Base-by-base conservation (phyloP, 2,888 invertebrate species). In the Plagodis dolabraria region DNA sequence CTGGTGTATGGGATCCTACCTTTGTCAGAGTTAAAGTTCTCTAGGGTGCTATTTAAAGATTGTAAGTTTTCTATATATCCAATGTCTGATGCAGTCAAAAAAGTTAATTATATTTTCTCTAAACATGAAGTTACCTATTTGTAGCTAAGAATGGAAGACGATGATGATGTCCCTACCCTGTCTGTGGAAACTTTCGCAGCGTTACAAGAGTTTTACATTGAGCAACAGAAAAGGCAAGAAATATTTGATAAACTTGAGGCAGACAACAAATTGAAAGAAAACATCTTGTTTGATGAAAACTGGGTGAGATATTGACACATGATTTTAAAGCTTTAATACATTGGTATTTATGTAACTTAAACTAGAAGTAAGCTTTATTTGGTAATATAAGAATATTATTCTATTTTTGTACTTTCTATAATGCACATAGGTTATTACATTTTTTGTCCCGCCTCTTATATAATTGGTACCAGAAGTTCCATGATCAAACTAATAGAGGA, bases 171-270 rank as follows among this genome's bases (percentile, higher is more conserved):
- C 0, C 94, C 95, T 0, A 81, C 93, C 47, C 88, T 97, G 50
- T 96, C 96, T 5, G 93, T 94, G 0, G 95, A 95, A 74, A 95
- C 97, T 0, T 93, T 97, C 65, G 93, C 94, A 53, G 96, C 96
- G 0, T 88, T 98, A 0, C 95, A 96, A 72, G 96, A 97, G 83
- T 97, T 97, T 89, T 95, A 97, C 46, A 77, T 84, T 5, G 97
- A 97, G 79, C 95, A 96, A 80, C 88, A 94, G 47, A 94, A 94
- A 72, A 86, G 94, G 46, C 94, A 95, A 71, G 93, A 93, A 63
- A 92, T 94, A 66, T 86, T 94, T 43, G 75, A 86, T 6, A 89
- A 93, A 60, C 72, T 91, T 0, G 91, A 91, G 36, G 89, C 88
- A 42, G 88, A 93, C 52, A 82, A 90, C 35, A 87, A 93, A 67